These are phyloP conservation scores for Amblyteles armatorius DNA, from an alignment of 2,888 invertebrate species.

Conservation along the genomic window DNA sequence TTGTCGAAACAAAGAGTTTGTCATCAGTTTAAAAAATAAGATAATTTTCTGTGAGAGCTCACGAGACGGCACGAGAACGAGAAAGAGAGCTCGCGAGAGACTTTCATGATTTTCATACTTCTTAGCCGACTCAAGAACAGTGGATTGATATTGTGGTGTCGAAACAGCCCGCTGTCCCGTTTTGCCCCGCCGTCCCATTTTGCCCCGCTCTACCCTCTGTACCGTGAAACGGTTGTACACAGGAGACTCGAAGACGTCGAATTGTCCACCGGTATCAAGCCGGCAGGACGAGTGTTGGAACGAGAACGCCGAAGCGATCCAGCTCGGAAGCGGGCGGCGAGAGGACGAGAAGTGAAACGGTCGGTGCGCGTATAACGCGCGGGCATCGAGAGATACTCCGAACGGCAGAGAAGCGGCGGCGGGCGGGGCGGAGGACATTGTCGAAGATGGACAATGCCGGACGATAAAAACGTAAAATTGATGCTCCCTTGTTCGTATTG, in stretches of 20 bases:
- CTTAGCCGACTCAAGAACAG: too few relatives aligned
- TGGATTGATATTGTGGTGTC: too few relatives aligned
- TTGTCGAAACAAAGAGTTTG: too few relatives aligned
- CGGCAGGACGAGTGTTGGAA: constrained; percentile 13
- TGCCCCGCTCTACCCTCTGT: neutral
- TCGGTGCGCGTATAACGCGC: constrained; percentile 48
- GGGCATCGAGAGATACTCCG: constrained; percentile 51
- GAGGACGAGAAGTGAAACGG: constrained; percentile 45
- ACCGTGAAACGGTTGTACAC: neutral
- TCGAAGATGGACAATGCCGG: constrained; percentile 82
- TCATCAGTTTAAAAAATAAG: too few relatives aligned
- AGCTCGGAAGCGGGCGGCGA: constrained; percentile 7
- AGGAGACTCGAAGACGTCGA: constrained; percentile 46
- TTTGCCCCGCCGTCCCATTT: neutral
- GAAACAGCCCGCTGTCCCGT: too few relatives aligned
- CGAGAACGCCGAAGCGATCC: constrained; percentile 24
- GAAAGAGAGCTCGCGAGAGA: too few relatives aligned
- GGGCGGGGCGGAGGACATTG: constrained; percentile 74
- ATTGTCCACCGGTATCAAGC: constrained; percentile 52
- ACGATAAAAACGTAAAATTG: constrained; percentile 84
- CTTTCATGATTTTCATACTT: too few relatives aligned
- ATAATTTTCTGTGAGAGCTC: too few relatives aligned
- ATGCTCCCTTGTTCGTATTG: constrained; percentile 83
- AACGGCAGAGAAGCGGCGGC: constrained; percentile 41
- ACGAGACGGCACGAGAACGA: too few relatives aligned